These are phyloP conservation scores for Corydoras sp. DNA, from an alignment of 2,113 vertebrate species.

Conservation along the genomic window DNA sequence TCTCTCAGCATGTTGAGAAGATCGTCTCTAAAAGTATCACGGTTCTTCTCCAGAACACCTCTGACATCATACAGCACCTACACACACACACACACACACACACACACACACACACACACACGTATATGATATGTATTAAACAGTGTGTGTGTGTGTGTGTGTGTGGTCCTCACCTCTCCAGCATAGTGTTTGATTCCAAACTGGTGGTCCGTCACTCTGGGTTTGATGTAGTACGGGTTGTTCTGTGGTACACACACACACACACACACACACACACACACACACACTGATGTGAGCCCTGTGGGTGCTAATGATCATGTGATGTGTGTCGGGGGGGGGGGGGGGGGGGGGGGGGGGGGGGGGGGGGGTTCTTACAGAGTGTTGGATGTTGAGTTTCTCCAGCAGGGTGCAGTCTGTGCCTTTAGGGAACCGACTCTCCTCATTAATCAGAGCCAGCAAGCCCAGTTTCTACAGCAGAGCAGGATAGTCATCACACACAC, in stretches of 20 bases:
- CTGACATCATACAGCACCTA: conserved; percentile 82
- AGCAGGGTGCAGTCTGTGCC: conserved; percentile 87
- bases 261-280: conserved; percentile 22
- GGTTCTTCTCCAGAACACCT: conserved; percentile 87
- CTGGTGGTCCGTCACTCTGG: too few species aligned
- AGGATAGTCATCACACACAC: conserved; percentile 9
- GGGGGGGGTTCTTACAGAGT: conserved; percentile 68
- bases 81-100: conserved; percentile 23
- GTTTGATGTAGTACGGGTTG: too few species aligned
- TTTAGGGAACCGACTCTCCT: conserved; percentile 91
- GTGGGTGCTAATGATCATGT: not conserved
- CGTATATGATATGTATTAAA: too few species aligned
- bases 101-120: conserved; percentile 23
- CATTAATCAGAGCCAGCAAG: conserved; percentile 86
- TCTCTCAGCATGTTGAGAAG: conserved; percentile 86
- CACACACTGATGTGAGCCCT: not conserved
- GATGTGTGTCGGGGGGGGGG: not conserved
- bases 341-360: too few species aligned
- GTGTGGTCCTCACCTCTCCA: too few species aligned
- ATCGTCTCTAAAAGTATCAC: conserved; percentile 89
- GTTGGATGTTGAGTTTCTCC: conserved; percentile 87
- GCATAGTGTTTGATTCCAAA: too few species aligned
- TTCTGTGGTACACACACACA: conserved; percentile 56
- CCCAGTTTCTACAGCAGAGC: conserved; percentile 78
- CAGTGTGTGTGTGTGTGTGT: too few species aligned